These are phyloP conservation scores for Mythimna impura DNA, from an alignment of 2,888 invertebrate genomes.

Conservation along the genomic window DNA sequence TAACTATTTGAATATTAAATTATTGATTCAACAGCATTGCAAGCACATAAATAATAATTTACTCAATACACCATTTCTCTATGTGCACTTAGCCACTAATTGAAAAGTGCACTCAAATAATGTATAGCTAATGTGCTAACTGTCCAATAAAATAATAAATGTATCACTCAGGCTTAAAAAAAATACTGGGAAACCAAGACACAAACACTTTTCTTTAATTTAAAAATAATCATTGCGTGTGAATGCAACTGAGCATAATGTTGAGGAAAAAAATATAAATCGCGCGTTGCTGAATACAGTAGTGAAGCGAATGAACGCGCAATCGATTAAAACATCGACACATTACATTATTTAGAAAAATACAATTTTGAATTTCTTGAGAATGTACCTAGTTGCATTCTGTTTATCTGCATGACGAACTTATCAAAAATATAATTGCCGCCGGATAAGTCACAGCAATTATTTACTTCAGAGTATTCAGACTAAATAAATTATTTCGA, in stretches of 20 bases:
- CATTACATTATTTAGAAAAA: constrained; percentile 1
- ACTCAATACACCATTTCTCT: background rate
- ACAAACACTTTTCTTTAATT: constrained; percentile 22
- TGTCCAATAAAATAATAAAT: background rate
- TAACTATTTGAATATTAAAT: background rate
- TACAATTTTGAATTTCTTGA: background rate
- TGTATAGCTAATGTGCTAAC: background rate
- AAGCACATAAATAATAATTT: background rate
- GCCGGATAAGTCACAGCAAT: too few species aligned
- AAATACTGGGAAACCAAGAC: background rate
- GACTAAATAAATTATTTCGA: too few species aligned
- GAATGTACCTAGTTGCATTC: too few species aligned
- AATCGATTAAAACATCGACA: constrained; percentile 3
- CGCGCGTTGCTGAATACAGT: constrained; percentile 26
- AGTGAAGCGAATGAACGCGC: constrained; percentile 14
- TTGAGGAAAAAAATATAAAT: constrained; percentile 15
- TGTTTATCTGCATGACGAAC: too few species aligned
- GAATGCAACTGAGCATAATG: constrained; percentile 13
- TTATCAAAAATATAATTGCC: too few species aligned
- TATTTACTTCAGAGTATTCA: too few species aligned
- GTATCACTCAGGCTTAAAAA: background rate
- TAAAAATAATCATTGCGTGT: constrained; percentile 27
- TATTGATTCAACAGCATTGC: background rate
- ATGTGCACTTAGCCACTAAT: constrained; percentile 8
- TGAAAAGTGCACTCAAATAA: background rate